Base-by-base conservation (phyloP, 2,888 invertebrate genomes). In the Parthenolecanium corni region DNA sequence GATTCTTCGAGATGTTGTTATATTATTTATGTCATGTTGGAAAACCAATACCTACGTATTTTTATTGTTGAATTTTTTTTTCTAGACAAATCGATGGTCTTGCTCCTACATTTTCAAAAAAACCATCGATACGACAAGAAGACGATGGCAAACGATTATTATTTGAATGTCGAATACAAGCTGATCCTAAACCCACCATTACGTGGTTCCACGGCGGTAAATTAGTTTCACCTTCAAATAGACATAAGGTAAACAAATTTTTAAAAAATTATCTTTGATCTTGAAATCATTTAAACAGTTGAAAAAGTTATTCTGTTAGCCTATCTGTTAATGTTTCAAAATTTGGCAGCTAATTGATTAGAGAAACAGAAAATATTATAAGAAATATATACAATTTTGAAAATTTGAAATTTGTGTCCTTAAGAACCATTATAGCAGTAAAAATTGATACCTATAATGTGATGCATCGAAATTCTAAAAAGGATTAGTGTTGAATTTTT, bases 31-130 rank as follows among this genome's bases (percentile, higher is more conserved):
- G n/a, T n/a, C n/a, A n/a, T n/a, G n/a, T n/a, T n/a, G n/a, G n/a
- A n/a, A n/a, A n/a, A n/a, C n/a, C n/a, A n/a, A n/a, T n/a, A n/a
- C n/a, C n/a, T n/a, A n/a, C n/a, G n/a, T n/a, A n/a, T n/a, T n/a
- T n/a, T n/a, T n/a, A n/a, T n/a, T n/a, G n/a, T n/a, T n/a, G n/a
- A 53, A 24, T 14, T 25, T 11, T 9, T 9, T 31, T 31, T 31
- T 31, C 31, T n/a, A 93, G 93, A 82, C 92, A 93, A 91, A 89
- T 92, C 79, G 93, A 93, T 80, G 94, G 93, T 74, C 86, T 90
- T 76, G 93, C 95, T 77, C 95, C 95, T 73, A 94, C 94, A 73
- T 96, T 96, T 79, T 87, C 92, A 77, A 92, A 94, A 80, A 95
- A 95, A 78, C 95, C 95, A 67, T 86, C 92, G 71, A 96, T 96